These are phyloP conservation scores for Hipparchia semele DNA, from an alignment of 2,888 invertebrate species.

Conservation along the genomic window DNA sequence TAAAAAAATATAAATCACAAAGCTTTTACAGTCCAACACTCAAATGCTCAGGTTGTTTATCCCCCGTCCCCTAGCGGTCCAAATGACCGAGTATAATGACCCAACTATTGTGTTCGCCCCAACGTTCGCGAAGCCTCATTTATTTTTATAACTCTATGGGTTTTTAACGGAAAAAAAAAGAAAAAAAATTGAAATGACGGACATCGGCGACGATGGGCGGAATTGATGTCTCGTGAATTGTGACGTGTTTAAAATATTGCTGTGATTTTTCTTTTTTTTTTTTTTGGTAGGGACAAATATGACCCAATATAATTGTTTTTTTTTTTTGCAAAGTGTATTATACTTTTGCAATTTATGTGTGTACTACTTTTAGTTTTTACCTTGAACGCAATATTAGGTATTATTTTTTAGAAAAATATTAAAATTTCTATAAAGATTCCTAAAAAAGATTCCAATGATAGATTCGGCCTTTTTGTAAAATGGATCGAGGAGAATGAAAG, in stretches of 20 bases:
- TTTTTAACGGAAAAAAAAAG: conserved; percentile 39
- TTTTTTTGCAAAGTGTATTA: neutral
- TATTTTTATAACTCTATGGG: conserved; percentile 45
- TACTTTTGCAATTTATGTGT: no score
- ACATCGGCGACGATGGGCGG: conserved; percentile 33
- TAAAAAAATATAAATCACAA: conserved; percentile 49
- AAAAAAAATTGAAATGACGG: conserved; percentile 31
- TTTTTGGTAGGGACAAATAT: conserved; percentile 7
- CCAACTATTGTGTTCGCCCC: conserved; percentile 79
- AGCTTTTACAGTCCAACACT: conserved; percentile 58
- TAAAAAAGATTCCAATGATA: no score
- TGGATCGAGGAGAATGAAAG: no score
- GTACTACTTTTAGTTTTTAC: no score
- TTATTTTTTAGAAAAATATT: no score
- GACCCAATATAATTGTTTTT: neutral
- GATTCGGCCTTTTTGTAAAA: no score
- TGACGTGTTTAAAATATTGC: conserved; percentile 31
- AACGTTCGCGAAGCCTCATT: conserved; percentile 60
- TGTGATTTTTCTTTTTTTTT: conserved; percentile 14
- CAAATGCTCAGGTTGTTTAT: conserved; percentile 67
- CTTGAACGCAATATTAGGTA: no score
- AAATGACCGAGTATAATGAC: conserved; percentile 81
- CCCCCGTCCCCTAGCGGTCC: conserved; percentile 59
- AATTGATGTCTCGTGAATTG: conserved; percentile 27
- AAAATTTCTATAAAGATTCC: no score